These are phyloP conservation scores for Drosophila murphyi DNA, from an alignment of 1,140 invertebrate genomes.

Conservation along the genomic window DNA sequence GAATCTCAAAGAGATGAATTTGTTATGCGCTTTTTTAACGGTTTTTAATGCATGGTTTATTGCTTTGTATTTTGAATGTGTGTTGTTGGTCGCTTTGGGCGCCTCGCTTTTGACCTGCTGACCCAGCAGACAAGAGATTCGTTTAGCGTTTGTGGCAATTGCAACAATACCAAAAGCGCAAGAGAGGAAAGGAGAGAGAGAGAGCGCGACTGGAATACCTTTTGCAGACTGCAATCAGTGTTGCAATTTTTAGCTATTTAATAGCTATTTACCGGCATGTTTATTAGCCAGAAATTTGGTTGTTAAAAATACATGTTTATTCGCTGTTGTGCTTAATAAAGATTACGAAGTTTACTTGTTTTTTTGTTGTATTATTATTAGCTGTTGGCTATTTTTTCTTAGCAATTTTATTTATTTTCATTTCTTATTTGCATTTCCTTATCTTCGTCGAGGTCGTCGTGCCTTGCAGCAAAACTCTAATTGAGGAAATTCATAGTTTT, in stretches of 20 bases:
- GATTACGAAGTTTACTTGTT: too few relatives aligned
- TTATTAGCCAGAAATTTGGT: not conserved
- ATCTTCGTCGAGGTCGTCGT: constrained; percentile 36
- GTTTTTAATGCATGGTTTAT: constrained; percentile 1
- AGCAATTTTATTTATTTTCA: constrained; percentile 2
- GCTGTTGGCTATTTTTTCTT: not conserved
- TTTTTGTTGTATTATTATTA: not conserved
- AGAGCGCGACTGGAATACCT: not conserved
- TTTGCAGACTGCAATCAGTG: not conserved
- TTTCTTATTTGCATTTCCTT: constrained; percentile 63
- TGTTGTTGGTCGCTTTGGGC: constrained; percentile 25
- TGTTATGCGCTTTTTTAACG: constrained; percentile 8
- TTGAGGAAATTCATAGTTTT: constrained; percentile 74
- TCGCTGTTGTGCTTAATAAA: not conserved
- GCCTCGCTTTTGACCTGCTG: constrained; percentile 45
- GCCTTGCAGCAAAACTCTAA: constrained; percentile 54
- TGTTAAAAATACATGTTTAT: not conserved
- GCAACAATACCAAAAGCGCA: constrained; percentile 6
- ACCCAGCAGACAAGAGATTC: constrained; percentile 52
- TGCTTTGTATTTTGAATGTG: constrained; percentile 19
- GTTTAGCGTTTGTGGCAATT: constrained; percentile 50
- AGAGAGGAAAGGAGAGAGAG: not conserved
- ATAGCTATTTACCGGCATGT: not conserved
- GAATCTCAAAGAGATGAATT: constrained; percentile 15
- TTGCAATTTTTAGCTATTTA: not conserved